These are phyloP conservation scores for Sycobia sp. DNA, from an alignment of 1,140 invertebrate species.

Conservation along the genomic window DNA sequence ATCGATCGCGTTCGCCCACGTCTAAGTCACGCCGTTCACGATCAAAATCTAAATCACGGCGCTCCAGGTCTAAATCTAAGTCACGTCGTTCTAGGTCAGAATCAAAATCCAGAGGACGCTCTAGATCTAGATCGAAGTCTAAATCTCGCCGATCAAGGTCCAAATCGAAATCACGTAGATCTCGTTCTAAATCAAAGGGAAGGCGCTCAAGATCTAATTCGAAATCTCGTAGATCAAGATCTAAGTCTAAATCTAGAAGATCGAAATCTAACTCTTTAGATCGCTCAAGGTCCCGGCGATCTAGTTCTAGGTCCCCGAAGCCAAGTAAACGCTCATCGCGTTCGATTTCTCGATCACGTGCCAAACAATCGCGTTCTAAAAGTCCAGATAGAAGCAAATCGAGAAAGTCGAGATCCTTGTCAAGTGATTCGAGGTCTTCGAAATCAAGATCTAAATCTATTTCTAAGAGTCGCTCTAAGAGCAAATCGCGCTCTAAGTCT, in stretches of 20 bases:
- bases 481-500: conserved; percentile 56
- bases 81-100: conserved; percentile 42
- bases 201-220: conserved; percentile 45
- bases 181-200: conserved; percentile 48
- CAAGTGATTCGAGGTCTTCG: conserved; percentile 52
- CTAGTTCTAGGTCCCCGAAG: conserved; percentile 49
- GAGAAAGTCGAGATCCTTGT: conserved; percentile 53
- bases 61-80: conserved; percentile 46
- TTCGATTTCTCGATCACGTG: conserved; percentile 45
- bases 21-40: conserved; percentile 47
- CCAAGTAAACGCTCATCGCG: conserved; percentile 45
- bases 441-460: conserved; percentile 54
- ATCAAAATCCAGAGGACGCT: conserved; percentile 42
- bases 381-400: conserved; percentile 54
- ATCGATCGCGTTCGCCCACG: conserved; percentile 49
- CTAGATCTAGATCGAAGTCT: conserved; percentile 54
- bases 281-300: conserved; percentile 45
- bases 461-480: conserved; percentile 37
- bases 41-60: conserved; percentile 41
- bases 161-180: conserved; percentile 44
- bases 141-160: conserved; percentile 48
- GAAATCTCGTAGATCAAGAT: conserved; percentile 53
- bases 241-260: conserved; percentile 47
- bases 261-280: conserved; percentile 44
- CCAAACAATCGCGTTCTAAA: conserved; percentile 54